A percentile compares a stretch with the other conserved stretches of the same genome.
phyloP scores from a whole-genome alignment of 2,113 vertebrate genomes.

The Dicaeum eximium region DNA sequence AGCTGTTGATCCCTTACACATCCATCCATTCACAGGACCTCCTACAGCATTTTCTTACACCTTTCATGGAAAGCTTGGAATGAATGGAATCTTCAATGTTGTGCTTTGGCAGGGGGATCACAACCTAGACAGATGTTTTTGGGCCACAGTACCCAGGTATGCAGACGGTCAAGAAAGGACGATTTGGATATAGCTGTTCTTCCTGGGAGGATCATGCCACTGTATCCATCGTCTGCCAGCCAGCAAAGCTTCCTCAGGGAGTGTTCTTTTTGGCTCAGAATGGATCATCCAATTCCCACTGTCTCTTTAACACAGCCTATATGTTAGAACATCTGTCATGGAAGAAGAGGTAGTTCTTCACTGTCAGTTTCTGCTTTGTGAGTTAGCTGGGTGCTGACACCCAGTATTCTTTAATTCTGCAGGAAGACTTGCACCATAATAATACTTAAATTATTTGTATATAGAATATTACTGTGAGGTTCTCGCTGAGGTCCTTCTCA shows the following conservation, averaged over 20 bases:
- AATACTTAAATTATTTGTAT: neutral
- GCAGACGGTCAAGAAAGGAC: neutral
- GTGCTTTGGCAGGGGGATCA: neutral
- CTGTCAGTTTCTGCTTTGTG: neutral
- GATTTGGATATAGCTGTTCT: neutral
- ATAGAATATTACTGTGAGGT: neutral
- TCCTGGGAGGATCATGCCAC: neutral
- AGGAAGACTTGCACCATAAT: neutral
- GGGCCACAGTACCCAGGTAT: neutral
- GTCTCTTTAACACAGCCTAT: too few species aligned
- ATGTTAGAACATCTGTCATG: neutral
- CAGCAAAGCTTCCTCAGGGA: neutral
- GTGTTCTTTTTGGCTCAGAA: neutral
- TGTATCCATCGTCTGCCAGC: neutral
- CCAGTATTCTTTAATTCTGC: neutral
- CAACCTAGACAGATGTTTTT: neutral
- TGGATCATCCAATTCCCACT: neutral
- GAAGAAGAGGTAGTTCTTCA: neutral
- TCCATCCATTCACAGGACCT: neutral
- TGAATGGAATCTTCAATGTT: neutral
- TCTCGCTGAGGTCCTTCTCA: neutral
- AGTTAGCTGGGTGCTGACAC: neutral
- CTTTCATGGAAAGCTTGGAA: neutral
- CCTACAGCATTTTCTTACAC: neutral
- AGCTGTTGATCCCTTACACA: accelerated